Evolutionary conservation across 2,888 invertebrate genomes (phyloP).

Genomic region (Eupeodes latifasciatus): DNA sequence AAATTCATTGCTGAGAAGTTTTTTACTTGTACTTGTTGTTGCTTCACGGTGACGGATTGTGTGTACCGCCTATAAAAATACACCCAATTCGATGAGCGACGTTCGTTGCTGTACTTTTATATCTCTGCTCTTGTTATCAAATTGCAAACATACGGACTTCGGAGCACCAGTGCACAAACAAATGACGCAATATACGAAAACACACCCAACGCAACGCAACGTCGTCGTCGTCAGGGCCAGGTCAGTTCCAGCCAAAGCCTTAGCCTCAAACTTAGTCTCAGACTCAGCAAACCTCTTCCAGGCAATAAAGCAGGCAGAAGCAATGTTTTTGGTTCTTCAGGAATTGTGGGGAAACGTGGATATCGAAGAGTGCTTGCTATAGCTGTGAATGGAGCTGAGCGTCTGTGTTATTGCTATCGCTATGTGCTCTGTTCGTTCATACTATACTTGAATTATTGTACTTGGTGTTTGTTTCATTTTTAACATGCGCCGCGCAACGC

Average conservation of each 20-base stretch:
- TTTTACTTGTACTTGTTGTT: slow-evolving; percentile 8
- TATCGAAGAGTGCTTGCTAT: not conserved
- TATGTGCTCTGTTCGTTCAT: not conserved
- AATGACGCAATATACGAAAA: not conserved
- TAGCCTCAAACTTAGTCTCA: too few relatives aligned
- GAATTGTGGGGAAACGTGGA: slow-evolving; percentile 48
- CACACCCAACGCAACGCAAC: not conserved
- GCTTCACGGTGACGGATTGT: not conserved
- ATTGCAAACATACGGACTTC: slow-evolving; percentile 46
- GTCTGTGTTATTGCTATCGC: slow-evolving; percentile 20
- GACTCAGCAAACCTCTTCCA: slow-evolving; percentile 37
- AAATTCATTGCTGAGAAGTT: slow-evolving; percentile 36
- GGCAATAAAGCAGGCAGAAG: slow-evolving; percentile 17
- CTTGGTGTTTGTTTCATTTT: slow-evolving; percentile 30
- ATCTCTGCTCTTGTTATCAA: slow-evolving; percentile 65
- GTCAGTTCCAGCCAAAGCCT: not conserved
- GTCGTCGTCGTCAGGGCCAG: too few relatives aligned
- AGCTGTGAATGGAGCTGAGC: slow-evolving; percentile 1
- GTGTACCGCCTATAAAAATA: slow-evolving; percentile 70
- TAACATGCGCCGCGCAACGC: not conserved
- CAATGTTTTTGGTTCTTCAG: slow-evolving; percentile 17
- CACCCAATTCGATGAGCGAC: not conserved
- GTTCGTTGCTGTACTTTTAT: slow-evolving; percentile 16
- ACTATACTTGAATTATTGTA: not conserved
- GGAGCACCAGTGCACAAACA: slow-evolving; percentile 25